Evolutionary conservation across 2,888 invertebrate genomes (phyloP), one percentile per base, ranked within the genome.

Genomic region (Embidobia sp.): DNA sequence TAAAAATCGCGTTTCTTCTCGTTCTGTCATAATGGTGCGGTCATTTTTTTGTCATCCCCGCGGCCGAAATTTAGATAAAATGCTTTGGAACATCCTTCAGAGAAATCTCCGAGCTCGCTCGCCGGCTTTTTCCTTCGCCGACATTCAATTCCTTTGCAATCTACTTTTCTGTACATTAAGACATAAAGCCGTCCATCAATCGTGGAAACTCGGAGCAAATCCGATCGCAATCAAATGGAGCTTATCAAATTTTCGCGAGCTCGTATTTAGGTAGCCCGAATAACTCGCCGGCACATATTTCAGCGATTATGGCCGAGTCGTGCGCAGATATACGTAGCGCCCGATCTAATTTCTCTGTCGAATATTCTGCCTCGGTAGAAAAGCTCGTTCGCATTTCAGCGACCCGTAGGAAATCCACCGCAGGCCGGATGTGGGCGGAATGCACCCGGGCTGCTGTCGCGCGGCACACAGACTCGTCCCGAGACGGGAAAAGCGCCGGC

Each of bases 331-430:
- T n/a, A 55, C 55, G 55, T 37, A 48, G 26, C 55, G 67, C 29
- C 55, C 48, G 55, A 67, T 55, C 55, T 67, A 49, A 69, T 69
- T 69, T 59, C 49, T 42, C 19, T 51, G 31, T 22, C 40, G 59
- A 81, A 83, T 83, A 82, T 83, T 82, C 80, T 80, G 76, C 77
- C 19, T 40, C 55, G 77, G 69, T 77, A 80, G 83, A 80, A 78
- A 83, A 81, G 70, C 80, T 79, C 78, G 78, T 78, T 80, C 83
- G 80, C 80, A 79, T 80, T 80, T 81, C 78, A 78, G 70, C 78
- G 64, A 78, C 49, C 76, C 69, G 67, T 69, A 48, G 76, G 63
- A 78, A 76, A 78, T 76, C 51, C 67, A 73, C 77, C 59, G 77
- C 78, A 61, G 75, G 74, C 78, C 72, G 74, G 77, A 79, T 70